Evolutionary conservation across 2,888 invertebrate genomes (phyloP), one percentile per base, ranked within the genome.

Genomic region (Amblyteles armatorius): DNA sequence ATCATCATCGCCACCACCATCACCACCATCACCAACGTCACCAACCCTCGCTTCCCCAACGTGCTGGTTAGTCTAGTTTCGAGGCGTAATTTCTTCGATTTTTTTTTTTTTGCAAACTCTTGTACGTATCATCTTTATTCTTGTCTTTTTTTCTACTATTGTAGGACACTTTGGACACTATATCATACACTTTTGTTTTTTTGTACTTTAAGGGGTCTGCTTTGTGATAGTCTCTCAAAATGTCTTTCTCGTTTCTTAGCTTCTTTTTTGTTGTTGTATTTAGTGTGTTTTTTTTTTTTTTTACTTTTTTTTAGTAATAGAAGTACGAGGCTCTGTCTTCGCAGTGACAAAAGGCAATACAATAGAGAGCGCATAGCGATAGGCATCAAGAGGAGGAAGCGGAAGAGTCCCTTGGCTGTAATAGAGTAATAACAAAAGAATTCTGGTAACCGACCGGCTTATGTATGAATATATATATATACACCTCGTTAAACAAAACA

Each of bases 311-410:
- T 91, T 89, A 90, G 87, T 87, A 91, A 90, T 89, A 92, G 84
- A 91, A 90, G 87, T 91, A 91, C 82, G 90, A 87, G 87, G 90
- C 86, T 86, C 90, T 91, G 84, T 92, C 91, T 89, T 88, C 90
- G 90, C 91, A 91, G 87, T 92, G 90, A 91, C 92, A 92, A 88
- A 92, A 91, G 89, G 90, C 91, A 91, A 92, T 89, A 91, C 91
- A 91, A 91, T 92, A 93, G 90, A 93, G 91, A 92, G 92, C 89
- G 87, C 90, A 91, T 90, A 93, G 91, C 89, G 91, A 93, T 91
- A 93, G 92, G 90, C 93, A 92, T 93, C 93, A 93, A 91, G 92
- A 92, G 87, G 91, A 92, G 85, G 93, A 91, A 91, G 93, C 90
- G 87, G 92, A 92, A 89, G 91, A 91, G 88, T 93, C 92, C 92